A percentile compares a stretch with the other conserved stretches of the same genome.
Evolutionary conservation across 2,113 vertebrate genomes (phyloP).

Genomic region (Myxocyprinus asiaticus): DNA sequence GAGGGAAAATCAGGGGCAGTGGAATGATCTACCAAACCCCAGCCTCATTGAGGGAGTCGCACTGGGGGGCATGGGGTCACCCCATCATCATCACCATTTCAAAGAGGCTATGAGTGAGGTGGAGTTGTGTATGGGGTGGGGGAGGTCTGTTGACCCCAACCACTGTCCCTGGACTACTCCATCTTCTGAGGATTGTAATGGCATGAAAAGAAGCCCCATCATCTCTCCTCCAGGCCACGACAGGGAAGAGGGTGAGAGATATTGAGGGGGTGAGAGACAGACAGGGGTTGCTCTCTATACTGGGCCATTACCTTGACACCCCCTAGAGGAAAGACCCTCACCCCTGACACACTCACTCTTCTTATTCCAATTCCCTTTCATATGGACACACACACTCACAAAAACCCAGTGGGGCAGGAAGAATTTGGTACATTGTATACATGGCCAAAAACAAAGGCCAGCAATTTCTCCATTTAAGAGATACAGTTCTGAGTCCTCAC

Average conservation of each 20-base stretch:
- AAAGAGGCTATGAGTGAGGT: conserved; percentile 31
- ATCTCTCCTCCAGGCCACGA: conserved; percentile 25
- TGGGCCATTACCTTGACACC: conserved; percentile 40
- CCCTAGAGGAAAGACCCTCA: conserved; percentile 39
- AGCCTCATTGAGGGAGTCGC: conserved; percentile 26
- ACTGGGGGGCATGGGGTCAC: conserved; percentile 35
- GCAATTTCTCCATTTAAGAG: conserved; percentile 19
- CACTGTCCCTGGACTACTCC: conserved; percentile 39
- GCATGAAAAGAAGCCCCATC: conserved; percentile 38
- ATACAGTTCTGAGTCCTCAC: conserved; percentile 21
- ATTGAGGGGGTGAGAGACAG: not conserved
- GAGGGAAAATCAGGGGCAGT: conserved; percentile 30
- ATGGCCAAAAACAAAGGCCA: conserved; percentile 44
- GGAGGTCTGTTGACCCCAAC: conserved; percentile 42
- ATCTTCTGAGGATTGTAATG: conserved; percentile 42
- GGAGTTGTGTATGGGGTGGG: conserved; percentile 7
- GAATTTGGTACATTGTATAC: conserved; percentile 44
- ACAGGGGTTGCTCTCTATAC: conserved; percentile 10
- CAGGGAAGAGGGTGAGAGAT: conserved; percentile 18
- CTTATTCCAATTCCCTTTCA: conserved; percentile 23
- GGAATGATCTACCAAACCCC: conserved; percentile 40
- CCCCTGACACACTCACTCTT: conserved; percentile 22
- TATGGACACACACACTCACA: not conserved
- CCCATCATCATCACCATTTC: conserved; percentile 55
- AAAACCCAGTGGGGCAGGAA: conserved; percentile 32